Conservation (phyloP, 2,113 vertebrate genomes). For the Puntigrus tetrazona region DNA sequence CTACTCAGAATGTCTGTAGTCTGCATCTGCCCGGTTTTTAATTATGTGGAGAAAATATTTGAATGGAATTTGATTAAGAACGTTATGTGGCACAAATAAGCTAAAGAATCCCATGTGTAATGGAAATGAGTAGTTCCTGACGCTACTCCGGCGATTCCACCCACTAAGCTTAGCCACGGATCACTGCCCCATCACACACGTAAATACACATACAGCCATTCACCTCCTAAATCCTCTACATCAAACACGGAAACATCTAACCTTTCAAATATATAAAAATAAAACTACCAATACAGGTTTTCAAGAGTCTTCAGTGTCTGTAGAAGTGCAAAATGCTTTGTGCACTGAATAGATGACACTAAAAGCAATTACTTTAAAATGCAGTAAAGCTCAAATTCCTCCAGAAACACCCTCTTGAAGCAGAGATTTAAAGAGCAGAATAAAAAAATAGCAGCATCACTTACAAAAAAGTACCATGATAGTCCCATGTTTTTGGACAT, state of each 20-base stretch:
- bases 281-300: not conserved
- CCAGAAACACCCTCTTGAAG: not conserved
- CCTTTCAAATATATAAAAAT: constrained; percentile 10
- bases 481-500: not conserved
- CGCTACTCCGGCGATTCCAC: not conserved
- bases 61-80: not conserved
- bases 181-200: constrained; percentile 34
- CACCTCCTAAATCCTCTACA: constrained; percentile 17
- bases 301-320: not conserved
- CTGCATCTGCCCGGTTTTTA: not conserved
- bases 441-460: not conserved
- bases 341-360: not conserved
- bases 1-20: not conserved
- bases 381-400: not conserved
- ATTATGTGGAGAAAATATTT: not conserved
- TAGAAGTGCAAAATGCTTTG: not conserved
- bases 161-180: constrained; percentile 41
- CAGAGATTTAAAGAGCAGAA: not conserved
- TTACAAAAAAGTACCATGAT: not conserved
- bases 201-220: not conserved
- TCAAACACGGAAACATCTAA: constrained; percentile 1
- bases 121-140: constrained; percentile 26
- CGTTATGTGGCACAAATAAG: not conserved
- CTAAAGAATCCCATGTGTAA: constrained; percentile 18
- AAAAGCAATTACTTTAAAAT: not conserved